These are phyloP conservation scores for Plagodis pulveraria DNA, from an alignment of 2,888 invertebrate species.

Conservation along the genomic window DNA sequence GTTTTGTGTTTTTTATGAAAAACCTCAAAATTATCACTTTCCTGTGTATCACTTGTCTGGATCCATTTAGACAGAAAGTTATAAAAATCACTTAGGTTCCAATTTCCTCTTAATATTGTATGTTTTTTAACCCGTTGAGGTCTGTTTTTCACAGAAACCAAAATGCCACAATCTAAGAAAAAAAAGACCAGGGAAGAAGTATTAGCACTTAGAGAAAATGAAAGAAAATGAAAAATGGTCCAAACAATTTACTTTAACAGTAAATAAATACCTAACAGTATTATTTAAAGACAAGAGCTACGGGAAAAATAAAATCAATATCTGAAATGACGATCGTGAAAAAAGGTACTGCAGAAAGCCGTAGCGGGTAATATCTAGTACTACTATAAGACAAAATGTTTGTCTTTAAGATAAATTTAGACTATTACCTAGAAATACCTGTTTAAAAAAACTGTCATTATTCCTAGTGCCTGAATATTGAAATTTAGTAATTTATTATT, in stretches of 20 bases:
- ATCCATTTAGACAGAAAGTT: not conserved
- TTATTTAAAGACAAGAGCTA: not conserved
- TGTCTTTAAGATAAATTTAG: too few species aligned
- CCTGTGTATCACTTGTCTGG: not conserved
- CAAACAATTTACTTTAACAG: not conserved
- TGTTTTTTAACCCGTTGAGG: not conserved
- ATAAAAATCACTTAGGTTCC: too few species aligned
- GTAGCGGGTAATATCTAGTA: constrained; percentile 7
- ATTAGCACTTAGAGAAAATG: constrained; percentile 16
- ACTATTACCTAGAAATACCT: too few species aligned
- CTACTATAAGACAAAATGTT: constrained; percentile 7
- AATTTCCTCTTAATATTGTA: too few species aligned
- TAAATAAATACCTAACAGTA: not conserved
- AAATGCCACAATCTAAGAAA: constrained; percentile 20
- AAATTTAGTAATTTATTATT: too few species aligned
- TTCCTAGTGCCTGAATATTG: too few species aligned
- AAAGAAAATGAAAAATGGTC: constrained; percentile 16
- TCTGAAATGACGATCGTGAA: constrained; percentile 20
- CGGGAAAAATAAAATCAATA: constrained; percentile 16
- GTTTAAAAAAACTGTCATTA: not conserved
- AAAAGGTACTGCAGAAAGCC: constrained; percentile 13
- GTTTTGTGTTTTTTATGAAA: not conserved
- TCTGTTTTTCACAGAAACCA: constrained; percentile 8
- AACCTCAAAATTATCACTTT: not conserved
- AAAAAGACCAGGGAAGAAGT: not conserved